Evolutionary conservation across 2,888 invertebrate species (phyloP).

Genomic region (Baronia brevicornis): DNA sequence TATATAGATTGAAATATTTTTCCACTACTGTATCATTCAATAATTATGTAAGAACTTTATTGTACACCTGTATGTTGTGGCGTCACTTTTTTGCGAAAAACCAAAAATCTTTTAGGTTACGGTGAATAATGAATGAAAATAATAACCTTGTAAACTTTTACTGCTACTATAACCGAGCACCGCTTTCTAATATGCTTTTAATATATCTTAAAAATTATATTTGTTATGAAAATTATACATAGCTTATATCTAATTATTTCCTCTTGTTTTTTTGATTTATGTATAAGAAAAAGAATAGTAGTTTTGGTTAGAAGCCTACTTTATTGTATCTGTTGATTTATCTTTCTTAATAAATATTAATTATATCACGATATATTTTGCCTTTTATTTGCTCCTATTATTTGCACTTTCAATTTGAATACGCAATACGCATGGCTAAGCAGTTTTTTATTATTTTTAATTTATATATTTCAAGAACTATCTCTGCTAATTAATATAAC

Average conservation of each 20-base stretch:
- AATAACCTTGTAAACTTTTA: constrained; percentile 17
- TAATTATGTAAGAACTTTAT: no score
- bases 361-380: constrained; percentile 30
- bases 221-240: background rate
- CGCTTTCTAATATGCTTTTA: constrained; percentile 54
- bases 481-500: no score
- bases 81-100: constrained; percentile 19
- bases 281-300: constrained; percentile 15
- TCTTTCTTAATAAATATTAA: constrained; percentile 35
- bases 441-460: constrained; percentile 9
- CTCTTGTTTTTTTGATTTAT: constrained; percentile 9
- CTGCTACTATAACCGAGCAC: constrained; percentile 40
- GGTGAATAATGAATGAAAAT: constrained; percentile 1
- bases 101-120: constrained; percentile 1
- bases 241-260: no score
- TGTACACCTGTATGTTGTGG: no score
- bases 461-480: constrained; percentile 1
- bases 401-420: constrained; percentile 20
- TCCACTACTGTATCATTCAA: no score
- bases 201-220: constrained; percentile 9
- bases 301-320: constrained; percentile 21
- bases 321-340: constrained; percentile 28
- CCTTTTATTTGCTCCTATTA: constrained; percentile 35
- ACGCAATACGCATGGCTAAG: constrained; percentile 20
- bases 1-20: no score